phyloP scores from a whole-genome alignment of 2,797 vertebrate genomes.

The Chelon labrosus region DNA sequence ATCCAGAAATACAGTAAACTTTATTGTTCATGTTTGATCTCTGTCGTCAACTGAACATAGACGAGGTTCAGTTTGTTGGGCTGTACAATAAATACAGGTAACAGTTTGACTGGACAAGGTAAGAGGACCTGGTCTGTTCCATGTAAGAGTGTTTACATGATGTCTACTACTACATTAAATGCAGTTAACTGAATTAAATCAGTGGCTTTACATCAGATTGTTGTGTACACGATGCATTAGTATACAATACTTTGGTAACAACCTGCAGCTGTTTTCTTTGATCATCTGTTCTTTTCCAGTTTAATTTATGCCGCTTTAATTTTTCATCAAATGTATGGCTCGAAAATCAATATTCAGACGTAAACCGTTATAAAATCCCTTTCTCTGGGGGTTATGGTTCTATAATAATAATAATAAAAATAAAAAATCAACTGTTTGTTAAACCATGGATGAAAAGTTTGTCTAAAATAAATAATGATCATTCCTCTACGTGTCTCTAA shows the following conservation, averaged over 20 bases:
- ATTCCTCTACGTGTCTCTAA: conserved; percentile 26
- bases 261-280: conserved; percentile 9
- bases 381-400: conserved; percentile 64
- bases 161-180: conserved; percentile 30
- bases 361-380: conserved; percentile 74
- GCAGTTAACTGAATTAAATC: conserved; percentile 46
- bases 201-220: conserved; percentile 41
- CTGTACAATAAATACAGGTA: conserved; percentile 52
- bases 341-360: conserved; percentile 33
- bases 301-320: conserved; percentile 6
- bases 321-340: not conserved
- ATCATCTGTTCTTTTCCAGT: conserved; percentile 10
- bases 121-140: conserved; percentile 4
- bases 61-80: conserved; percentile 23
- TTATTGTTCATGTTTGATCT: conserved; percentile 65
- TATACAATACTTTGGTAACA: conserved; percentile 31
- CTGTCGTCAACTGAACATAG: conserved; percentile 12
- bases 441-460: conserved; percentile 29
- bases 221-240: conserved; percentile 53
- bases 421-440: conserved; percentile 34
- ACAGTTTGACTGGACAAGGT: conserved; percentile 26
- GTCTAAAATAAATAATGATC: conserved; percentile 20
- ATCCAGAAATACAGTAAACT: conserved; percentile 50
- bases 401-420: not conserved
- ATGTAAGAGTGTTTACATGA: conserved; percentile 35